Percentiles rank a stretch among this genome's conserved stretches.
phyloP scores from a whole-genome alignment of 2,113 vertebrate genomes.

The Columba livia region DNA sequence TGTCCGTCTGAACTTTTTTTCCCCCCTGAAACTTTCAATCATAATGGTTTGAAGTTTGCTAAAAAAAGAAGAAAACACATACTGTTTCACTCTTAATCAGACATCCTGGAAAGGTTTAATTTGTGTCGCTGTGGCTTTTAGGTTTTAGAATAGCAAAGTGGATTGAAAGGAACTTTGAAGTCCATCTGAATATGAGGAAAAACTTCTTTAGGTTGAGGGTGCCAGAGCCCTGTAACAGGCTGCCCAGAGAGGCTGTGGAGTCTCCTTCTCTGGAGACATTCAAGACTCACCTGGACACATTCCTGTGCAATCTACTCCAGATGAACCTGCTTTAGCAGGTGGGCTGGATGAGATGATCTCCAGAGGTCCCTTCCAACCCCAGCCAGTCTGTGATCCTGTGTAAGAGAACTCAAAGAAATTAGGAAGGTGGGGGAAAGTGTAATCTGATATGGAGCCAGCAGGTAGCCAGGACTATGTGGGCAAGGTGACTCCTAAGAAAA shows the following conservation, averaged over 20 bases:
- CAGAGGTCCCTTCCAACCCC: too few relatives aligned
- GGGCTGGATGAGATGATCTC: too few relatives aligned
- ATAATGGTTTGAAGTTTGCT: not conserved
- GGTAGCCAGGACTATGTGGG: not conserved
- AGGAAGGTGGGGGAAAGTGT: not conserved
- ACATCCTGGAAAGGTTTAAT: not conserved
- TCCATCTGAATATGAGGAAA: too few relatives aligned
- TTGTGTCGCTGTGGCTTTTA: not conserved
- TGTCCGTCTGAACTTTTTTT: not conserved
- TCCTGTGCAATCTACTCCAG: too few relatives aligned
- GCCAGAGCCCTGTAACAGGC: too few relatives aligned
- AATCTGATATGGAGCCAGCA: not conserved
- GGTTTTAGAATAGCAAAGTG: not conserved
- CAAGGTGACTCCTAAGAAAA: not conserved
- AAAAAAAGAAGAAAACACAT: not conserved
- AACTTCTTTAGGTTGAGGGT: too few relatives aligned
- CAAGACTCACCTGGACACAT: too few relatives aligned
- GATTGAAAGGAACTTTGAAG: not conserved
- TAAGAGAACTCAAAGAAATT: not conserved
- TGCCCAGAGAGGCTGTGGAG: too few relatives aligned
- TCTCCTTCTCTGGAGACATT: too few relatives aligned
- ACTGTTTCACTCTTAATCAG: not conserved
- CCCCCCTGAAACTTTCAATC: not conserved
- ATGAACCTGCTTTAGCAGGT: too few relatives aligned
- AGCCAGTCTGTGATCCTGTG: too few relatives aligned